Evolutionary conservation across 2,888 invertebrate genomes (phyloP).

Genomic region (Lasioglossum oenotherae): DNA sequence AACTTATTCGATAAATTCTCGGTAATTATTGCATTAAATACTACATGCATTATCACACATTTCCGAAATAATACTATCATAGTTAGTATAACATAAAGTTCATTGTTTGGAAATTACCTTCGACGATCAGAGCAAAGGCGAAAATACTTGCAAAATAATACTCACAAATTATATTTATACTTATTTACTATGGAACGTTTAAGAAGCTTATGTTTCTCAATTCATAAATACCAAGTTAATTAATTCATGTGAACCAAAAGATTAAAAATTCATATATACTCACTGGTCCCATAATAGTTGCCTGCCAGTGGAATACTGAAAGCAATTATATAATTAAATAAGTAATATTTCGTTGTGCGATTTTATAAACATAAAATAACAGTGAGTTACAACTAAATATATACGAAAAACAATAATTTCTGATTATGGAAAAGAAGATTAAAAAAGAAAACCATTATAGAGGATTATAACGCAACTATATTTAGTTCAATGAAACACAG

Average conservation of each 20-base stretch:
- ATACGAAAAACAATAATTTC: neutral
- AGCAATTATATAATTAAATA: slow-evolving; percentile 81
- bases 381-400: neutral
- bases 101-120: slow-evolving; percentile 41
- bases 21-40: slow-evolving; percentile 3
- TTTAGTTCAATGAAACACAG: neutral
- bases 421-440: neutral
- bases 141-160: slow-evolving; percentile 43
- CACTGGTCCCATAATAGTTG: slow-evolving; percentile 99
- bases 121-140: slow-evolving; percentile 30
- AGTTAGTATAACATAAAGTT: slow-evolving; percentile 23
- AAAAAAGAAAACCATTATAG: neutral
- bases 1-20: neutral
- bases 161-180: slow-evolving; percentile 44
- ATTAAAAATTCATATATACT: slow-evolving; percentile 84
- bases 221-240: slow-evolving; percentile 20
- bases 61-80: slow-evolving; percentile 4
- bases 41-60: slow-evolving; percentile 23
- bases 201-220: neutral
- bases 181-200: slow-evolving; percentile 23
- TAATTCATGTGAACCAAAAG: slow-evolving; percentile 35
- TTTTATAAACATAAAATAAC: slow-evolving; percentile 2
- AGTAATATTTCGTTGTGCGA: slow-evolving; percentile 24
- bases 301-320: slow-evolving; percentile 99
- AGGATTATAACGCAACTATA: neutral